Evolutionary conservation across 2,797 vertebrate genomes (phyloP).

Genomic region (Alosa sapidissima): DNA sequence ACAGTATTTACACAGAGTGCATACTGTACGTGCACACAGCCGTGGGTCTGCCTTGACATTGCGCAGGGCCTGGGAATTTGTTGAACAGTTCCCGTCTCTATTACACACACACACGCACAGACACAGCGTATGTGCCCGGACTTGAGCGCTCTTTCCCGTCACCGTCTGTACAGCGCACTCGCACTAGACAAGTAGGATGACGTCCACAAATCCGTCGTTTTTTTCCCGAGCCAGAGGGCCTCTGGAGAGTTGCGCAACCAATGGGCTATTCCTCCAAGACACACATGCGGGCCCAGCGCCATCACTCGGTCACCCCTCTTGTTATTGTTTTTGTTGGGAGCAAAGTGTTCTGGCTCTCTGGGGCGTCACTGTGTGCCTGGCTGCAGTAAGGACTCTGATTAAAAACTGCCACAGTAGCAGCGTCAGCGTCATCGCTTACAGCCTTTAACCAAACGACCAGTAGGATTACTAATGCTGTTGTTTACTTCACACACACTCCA

Average conservation of each 20-base stretch:
- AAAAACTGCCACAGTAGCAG: not conserved
- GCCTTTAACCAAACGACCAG: not conserved
- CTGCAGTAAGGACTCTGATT: not conserved
- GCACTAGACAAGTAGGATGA: not conserved
- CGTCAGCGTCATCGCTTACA: not conserved
- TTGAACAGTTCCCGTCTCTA: not conserved
- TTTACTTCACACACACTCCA: not conserved
- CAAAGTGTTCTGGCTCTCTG: not conserved
- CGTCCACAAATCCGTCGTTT: not conserved
- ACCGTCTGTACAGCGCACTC: not conserved
- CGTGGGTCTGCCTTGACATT: slow-evolving; percentile 5
- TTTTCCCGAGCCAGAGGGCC: not conserved
- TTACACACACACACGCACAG: not conserved
- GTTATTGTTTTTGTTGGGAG: slow-evolving; percentile 13
- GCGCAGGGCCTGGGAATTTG: slow-evolving; percentile 11
- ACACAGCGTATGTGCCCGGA: not conserved
- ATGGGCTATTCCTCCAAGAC: not conserved
- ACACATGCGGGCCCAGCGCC: not conserved
- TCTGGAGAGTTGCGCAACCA: not conserved
- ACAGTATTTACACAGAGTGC: not conserved
- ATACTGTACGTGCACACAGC: not conserved
- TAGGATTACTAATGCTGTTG: not conserved
- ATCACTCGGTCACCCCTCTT: slow-evolving; percentile 4
- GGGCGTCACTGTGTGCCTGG: not conserved
- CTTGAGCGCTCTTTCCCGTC: not conserved